These are phyloP conservation scores for Amazona guildingii DNA, from an alignment of 2,113 vertebrate genomes.

Conservation along the genomic window DNA sequence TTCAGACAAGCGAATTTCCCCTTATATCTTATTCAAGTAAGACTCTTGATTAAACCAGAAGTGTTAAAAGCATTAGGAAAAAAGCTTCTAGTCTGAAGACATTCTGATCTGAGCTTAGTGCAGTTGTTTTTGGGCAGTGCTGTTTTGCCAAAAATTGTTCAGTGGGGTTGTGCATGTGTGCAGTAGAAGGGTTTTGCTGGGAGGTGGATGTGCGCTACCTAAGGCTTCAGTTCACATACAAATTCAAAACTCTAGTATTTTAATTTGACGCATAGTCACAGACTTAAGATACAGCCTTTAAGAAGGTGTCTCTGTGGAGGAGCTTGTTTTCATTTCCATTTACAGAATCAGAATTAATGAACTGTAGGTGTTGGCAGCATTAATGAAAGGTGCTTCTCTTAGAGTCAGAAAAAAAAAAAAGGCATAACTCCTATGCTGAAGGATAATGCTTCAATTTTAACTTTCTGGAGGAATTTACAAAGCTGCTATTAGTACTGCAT, in stretches of 20 bases:
- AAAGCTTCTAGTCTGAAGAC: background rate
- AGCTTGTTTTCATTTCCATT: conserved; percentile 11
- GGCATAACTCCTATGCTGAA: background rate
- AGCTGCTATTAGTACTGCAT: background rate
- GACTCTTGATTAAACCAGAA: conserved; percentile 20
- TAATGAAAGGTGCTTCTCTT: background rate
- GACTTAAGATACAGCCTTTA: background rate
- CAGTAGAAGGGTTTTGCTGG: background rate
- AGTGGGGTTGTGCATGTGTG: accelerated
- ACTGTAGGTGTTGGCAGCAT: background rate
- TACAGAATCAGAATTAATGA: conserved; percentile 29
- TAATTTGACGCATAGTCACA: background rate
- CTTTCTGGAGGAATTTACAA: background rate
- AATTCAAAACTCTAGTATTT: background rate
- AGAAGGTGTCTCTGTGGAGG: background rate
- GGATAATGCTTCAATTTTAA: background rate
- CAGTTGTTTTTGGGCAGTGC: background rate
- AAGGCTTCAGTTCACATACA: background rate
- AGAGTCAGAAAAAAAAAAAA: accelerated
- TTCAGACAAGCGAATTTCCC: background rate
- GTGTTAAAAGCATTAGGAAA: background rate
- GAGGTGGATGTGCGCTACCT: background rate
- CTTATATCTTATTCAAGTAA: background rate
- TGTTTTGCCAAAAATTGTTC: background rate
- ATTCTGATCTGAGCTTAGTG: background rate